Evolutionary conservation across 1,140 invertebrate species (phyloP).

Genomic region (Aleiodes sp.): DNA sequence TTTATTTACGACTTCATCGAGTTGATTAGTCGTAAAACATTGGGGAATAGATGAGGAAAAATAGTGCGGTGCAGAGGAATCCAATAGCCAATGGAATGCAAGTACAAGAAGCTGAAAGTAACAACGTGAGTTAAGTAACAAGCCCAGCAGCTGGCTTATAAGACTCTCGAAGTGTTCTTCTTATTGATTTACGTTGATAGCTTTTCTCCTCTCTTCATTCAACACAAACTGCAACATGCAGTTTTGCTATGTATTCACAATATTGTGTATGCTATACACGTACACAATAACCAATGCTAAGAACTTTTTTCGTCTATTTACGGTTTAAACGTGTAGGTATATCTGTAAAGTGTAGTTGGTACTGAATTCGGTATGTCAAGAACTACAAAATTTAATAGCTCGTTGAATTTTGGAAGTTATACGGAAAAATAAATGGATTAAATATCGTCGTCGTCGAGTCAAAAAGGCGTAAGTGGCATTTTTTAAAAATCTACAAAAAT

Average conservation of each 20-base stretch:
- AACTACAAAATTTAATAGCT: no score
- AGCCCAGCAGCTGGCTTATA: constrained; percentile 55
- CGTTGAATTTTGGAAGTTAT: no score
- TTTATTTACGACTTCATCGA: constrained; percentile 48
- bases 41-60: constrained; percentile 41
- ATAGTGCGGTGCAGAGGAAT: constrained; percentile 18
- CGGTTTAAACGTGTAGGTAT: no score
- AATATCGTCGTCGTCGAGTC: no score
- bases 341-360: no score
- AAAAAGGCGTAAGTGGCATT: no score
- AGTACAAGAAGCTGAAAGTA: constrained; percentile 24
- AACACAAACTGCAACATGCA: constrained; percentile 1
- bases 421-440: no score
- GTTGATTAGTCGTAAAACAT: constrained; percentile 47
- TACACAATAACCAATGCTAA: not conserved
- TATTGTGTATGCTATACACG: not conserved
- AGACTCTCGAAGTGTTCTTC: constrained; percentile 52
- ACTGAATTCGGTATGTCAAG: no score
- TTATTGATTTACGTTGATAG: constrained; percentile 63
- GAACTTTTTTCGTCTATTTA: no score
- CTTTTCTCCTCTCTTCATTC: constrained; percentile 38
- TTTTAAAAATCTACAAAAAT: no score
- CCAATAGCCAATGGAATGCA: constrained; percentile 50
- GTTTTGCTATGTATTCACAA: not conserved
- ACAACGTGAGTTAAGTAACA: constrained; percentile 30